Conservation (phyloP, 2,888 invertebrate species). For the Cephus sareptanus region DNA sequence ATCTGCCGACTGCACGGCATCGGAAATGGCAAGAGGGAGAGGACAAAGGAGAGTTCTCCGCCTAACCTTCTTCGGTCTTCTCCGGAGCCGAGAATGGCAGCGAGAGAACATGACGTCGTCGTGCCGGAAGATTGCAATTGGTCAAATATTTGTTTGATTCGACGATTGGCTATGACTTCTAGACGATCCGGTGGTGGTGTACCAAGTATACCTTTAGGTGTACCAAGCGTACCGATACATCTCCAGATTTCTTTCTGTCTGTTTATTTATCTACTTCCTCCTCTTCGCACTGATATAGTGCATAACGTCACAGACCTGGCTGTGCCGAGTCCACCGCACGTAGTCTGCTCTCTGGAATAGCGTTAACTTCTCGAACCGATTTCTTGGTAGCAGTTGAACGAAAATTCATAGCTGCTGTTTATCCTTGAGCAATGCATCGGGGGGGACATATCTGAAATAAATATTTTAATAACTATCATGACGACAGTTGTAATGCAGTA, state of each 20-base stretch:
- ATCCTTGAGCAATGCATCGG: not conserved
- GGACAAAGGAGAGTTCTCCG: not conserved
- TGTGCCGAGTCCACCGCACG: too few relatives aligned
- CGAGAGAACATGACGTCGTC: not conserved
- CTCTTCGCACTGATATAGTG: not conserved
- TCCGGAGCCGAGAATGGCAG: not conserved
- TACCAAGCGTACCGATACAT: not conserved
- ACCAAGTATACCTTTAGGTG: not conserved
- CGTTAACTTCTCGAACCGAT: not conserved
- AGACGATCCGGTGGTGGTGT: not conserved
- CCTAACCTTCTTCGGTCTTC: not conserved
- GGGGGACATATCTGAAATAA: not conserved
- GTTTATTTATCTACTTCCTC: not conserved
- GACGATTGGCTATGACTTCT: conserved; percentile 17
- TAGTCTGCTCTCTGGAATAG: not conserved
- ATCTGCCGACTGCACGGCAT: conserved; percentile 7
- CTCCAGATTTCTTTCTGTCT: not conserved
- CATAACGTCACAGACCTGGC: not conserved
- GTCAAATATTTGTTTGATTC: conserved; percentile 32
- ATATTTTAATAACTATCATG: not conserved
- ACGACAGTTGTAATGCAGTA: conserved; percentile 8
- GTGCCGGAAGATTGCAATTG: conserved; percentile 27
- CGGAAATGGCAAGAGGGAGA: not conserved
- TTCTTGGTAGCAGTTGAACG: too few relatives aligned
- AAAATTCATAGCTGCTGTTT: too few relatives aligned